Conservation (phyloP, 2,888 invertebrate species). For the Aphidius colemani region DNA sequence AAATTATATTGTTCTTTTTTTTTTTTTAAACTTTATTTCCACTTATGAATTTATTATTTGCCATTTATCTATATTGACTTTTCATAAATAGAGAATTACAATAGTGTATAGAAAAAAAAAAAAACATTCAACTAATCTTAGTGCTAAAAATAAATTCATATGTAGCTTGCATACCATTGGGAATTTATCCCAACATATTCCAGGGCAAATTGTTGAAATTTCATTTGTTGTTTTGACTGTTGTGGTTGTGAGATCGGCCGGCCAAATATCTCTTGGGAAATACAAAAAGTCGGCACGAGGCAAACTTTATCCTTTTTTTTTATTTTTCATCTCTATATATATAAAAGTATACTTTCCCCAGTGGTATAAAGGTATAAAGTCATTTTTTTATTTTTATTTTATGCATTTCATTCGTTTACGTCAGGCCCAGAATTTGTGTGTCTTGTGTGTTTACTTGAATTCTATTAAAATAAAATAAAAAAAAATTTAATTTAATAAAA, state of each 20-base stretch:
- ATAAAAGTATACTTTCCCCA: too few relatives aligned
- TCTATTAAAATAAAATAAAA: too few relatives aligned
- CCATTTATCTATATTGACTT: too few relatives aligned
- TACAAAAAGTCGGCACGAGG: slow-evolving; percentile 21
- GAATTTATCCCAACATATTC: too few relatives aligned
- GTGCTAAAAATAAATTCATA: too few relatives aligned
- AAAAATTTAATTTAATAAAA: too few relatives aligned
- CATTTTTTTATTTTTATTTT: slow-evolving; percentile 57
- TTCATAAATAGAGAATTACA: too few relatives aligned
- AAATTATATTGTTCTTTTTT: slow-evolving; percentile 3
- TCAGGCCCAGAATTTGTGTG: slow-evolving; percentile 42
- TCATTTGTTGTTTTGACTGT: slow-evolving; percentile 38
- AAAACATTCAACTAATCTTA: not conserved
- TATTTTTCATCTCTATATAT: slow-evolving; percentile 4
- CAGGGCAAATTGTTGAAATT: slow-evolving; percentile 47
- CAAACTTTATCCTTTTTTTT: slow-evolving; percentile 17
- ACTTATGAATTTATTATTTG: not conserved
- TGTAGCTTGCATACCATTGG: too few relatives aligned
- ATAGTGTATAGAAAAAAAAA: not conserved
- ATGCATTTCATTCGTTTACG: slow-evolving; percentile 56
- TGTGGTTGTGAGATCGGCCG: slow-evolving; percentile 10
- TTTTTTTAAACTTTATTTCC: not conserved
- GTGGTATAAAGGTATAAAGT: slow-evolving; percentile 44
- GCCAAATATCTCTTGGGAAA: slow-evolving; percentile 27
- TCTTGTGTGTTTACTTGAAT: not conserved